A percentile compares a stretch with the other conserved stretches of the same genome.
These are phyloP conservation scores for Heliconius erato DNA, from an alignment of 2,888 invertebrate genomes.

Conservation along the genomic window DNA sequence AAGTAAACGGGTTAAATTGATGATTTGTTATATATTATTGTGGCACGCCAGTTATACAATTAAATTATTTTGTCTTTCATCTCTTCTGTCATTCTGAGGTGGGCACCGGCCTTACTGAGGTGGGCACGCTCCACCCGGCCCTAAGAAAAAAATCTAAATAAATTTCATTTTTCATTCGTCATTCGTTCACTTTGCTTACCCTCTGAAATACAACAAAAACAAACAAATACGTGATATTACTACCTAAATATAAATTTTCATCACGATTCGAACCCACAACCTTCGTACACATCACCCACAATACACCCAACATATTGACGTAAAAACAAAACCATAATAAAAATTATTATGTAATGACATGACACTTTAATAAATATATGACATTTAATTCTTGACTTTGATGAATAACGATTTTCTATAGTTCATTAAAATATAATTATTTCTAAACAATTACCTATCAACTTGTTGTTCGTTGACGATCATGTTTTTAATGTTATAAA, in stretches of 20 bases:
- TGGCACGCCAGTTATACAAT: too few species aligned
- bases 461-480: background rate
- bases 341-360: background rate
- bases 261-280: background rate
- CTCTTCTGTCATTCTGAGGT: too few species aligned
- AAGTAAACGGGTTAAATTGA: too few species aligned
- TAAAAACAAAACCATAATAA: background rate
- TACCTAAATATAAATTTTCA: background rate
- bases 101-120: too few species aligned
- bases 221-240: too few species aligned
- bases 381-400: slow-evolving; percentile 11
- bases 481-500: background rate
- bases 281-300: background rate
- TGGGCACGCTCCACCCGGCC: too few species aligned
- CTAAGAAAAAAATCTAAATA: too few species aligned
- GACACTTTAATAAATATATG: slow-evolving; percentile 1
- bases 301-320: background rate
- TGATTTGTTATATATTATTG: too few species aligned
- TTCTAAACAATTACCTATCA: background rate
- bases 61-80: too few species aligned
- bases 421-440: slow-evolving; percentile 23
- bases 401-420: slow-evolving; percentile 9
- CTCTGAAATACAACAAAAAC: too few species aligned
- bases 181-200: too few species aligned
- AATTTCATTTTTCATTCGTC: too few species aligned